Conservation (phyloP, 2,113 vertebrate genomes). For the Hystrix cristata region DNA sequence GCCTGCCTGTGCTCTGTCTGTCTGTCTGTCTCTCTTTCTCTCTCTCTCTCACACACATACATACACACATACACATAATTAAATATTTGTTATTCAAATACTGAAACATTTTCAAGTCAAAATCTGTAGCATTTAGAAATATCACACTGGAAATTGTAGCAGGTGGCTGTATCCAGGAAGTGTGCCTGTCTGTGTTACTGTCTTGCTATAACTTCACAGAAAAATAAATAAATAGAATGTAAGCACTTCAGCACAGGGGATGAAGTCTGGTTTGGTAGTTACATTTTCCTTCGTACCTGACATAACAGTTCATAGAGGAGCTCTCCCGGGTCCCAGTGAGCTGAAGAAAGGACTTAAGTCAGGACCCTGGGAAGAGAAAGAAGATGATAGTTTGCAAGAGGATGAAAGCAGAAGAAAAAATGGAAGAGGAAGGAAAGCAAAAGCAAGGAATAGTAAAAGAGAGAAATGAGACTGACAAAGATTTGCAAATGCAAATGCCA, state of each 20-base stretch:
- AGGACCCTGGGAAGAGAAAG: not conserved
- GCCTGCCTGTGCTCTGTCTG: fast-evolving
- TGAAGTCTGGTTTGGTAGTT: not conserved
- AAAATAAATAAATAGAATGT: not conserved
- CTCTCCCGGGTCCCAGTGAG: not conserved
- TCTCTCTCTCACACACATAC: not conserved
- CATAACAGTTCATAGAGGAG: fast-evolving
- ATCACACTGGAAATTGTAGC: not conserved
- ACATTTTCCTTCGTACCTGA: not conserved
- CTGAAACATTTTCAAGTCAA: not conserved
- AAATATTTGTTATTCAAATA: not conserved
- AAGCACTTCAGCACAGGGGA: not conserved
- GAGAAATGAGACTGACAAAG: not conserved
- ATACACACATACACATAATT: not conserved
- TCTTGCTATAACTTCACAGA: not conserved
- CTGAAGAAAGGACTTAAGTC: not conserved
- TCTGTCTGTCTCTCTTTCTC: too few relatives aligned
- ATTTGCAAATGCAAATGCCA: not conserved
- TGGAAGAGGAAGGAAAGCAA: not conserved
- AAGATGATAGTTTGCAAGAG: not conserved
- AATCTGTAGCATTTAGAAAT: not conserved
- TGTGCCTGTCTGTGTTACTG: not conserved
- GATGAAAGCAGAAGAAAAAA: not conserved
- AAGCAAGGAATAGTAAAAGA: not conserved
- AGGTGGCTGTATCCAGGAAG: not conserved